Evolutionary conservation across 37 sponge, comb jelly and placozoan genomes (phyloP), one percentile per base, ranked within the genome.

Genomic region (Halichondria panicea): DNA sequence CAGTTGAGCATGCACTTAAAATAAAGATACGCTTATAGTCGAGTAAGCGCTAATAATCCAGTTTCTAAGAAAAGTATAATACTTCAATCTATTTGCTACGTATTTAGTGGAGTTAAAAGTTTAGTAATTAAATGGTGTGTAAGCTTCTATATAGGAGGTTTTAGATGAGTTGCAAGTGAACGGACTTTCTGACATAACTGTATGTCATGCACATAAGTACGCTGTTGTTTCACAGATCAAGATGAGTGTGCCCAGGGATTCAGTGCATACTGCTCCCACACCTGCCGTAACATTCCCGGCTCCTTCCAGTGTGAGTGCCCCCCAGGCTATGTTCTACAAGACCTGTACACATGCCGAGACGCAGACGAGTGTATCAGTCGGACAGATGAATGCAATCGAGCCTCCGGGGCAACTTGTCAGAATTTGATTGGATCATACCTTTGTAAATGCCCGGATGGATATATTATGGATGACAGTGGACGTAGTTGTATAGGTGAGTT

Each of bases 221-320:
- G 44, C 32, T 68, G 5, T 76, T 45, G 19, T 61, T 9, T 4
- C 31, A 7, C 61, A 74, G 82, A 81, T 35, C 34, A 38, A 0
- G 66, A 81, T 32, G 82, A 81, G 41, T 81, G 82, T 66, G 66
- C 46, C 21, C 2, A 11, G 40, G 63, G 72, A 38, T 72, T 57
- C 58, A 1, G 50, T 21, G 28, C 60, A 72, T 42, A 38, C 43
- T 85, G 86, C 56, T 39, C 66, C 31, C 79, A 80, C 31, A 36
- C 39, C 56, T 87, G 87, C 64, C 31, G 21, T 1, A 87, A 87
- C 55, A 61, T 58, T 1, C 62, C 41, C 1, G 87, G 87, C 1
- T 67, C 81, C 48, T 87, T 61, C 36, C 34, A 56, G 13, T 87
- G 87, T 55, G 39, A 31, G 36, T 83, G 84, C 55, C 71, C 44